Evolutionary conservation across 2,888 invertebrate species (phyloP), one percentile per base, ranked within the genome.

Genomic region (Aporophyla lueneburgensis): DNA sequence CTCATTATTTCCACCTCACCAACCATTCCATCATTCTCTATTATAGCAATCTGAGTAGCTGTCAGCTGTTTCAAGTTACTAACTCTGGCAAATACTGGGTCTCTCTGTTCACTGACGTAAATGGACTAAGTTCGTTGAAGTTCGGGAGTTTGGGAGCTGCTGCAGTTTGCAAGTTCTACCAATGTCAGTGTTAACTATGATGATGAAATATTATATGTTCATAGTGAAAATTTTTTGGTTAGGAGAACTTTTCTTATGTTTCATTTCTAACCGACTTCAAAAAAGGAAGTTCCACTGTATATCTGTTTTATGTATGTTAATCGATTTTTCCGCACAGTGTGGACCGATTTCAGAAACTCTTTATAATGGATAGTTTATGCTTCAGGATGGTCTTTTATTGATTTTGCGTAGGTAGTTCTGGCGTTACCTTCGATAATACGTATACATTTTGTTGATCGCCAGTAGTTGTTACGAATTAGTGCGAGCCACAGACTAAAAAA

Each of bases 111-210:
- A 43, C 66, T 53, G 73, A 66, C 72, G 40, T 33, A 85, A 81
- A 81, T 82, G 54, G 76, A 71, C 58, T 21, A 87, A 87, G 76
- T 87, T 85, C 21, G 56, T 21, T 49, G 21, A 66, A 81, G 51
- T 80, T 78, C n/a, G 62, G 68, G 56, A 21, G 74, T 74, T 76
- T 73, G 49, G 40, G 54, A 67, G n/a, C 0, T 53, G 33, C 61
- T 78, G 70, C 67, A 75, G 56, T 56, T 33, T 16, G 40, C 12
- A 21, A 21, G 53, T 61, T 77, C 59, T 59, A 40, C 9, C 0
- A 24, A 54, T 49, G 51, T 21, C 59, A 54, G 21, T 62, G 54
- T 59, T 12, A 58, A 65, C 40, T 66, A 33, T 53, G 21, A 66
- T 33, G 33, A 19, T n/a, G 27, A n/a, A 62, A 24, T 43, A 62